phyloP scores from a whole-genome alignment of 2,113 vertebrate species.

The Dendropsophus ebraccatus region DNA sequence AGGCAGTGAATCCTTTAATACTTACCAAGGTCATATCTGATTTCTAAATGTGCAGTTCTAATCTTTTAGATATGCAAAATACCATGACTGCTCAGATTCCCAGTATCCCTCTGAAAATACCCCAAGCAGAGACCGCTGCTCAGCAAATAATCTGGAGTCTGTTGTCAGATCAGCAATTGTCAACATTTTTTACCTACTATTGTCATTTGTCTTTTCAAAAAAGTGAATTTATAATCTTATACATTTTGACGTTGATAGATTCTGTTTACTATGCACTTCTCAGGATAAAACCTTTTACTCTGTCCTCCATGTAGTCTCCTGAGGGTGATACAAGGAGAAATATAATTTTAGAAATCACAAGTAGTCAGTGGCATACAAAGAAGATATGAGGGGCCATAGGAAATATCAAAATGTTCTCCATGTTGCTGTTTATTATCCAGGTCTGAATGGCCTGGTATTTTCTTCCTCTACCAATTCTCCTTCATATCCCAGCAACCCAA shows the following conservation, averaged over 20 bases:
- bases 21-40: neutral
- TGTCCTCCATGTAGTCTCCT: too few relatives aligned
- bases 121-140: neutral
- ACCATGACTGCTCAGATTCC: neutral
- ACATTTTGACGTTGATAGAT: neutral
- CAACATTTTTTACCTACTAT: neutral
- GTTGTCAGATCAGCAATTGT: neutral
- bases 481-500: neutral
- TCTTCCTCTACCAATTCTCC: neutral
- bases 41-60: neutral
- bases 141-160: neutral
- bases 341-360: neutral
- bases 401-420: neutral
- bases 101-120: neutral
- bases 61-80: neutral
- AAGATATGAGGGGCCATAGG: neutral
- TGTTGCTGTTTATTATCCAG: neutral
- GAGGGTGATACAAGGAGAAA: neutral
- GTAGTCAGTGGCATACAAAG: neutral
- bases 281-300: neutral
- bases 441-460: too few relatives aligned
- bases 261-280: neutral
- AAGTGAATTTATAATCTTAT: neutral
- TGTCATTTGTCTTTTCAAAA: neutral
- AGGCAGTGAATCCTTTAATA: neutral